These are phyloP conservation scores for Eremobia ochroleuca DNA, from an alignment of 2,888 invertebrate species.

Conservation along the genomic window DNA sequence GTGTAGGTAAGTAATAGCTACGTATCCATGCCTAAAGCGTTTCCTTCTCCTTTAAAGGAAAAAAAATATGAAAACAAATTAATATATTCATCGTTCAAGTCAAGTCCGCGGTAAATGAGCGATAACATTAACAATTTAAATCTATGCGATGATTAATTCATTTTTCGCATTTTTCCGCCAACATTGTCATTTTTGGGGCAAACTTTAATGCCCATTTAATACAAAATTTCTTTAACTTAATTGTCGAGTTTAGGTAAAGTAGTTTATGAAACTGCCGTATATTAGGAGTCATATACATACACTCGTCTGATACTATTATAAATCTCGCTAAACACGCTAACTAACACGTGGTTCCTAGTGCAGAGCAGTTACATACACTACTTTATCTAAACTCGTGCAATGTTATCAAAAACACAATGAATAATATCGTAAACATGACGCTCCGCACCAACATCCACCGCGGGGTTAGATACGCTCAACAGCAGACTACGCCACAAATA, in stretches of 20 bases:
- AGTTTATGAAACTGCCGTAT: not conserved
- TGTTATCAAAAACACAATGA: too few species aligned
- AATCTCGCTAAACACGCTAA: not conserved
- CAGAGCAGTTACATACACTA: too few species aligned
- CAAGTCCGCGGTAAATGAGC: slow-evolving; percentile 62
- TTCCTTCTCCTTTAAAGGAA: not conserved
- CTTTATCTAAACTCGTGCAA: too few species aligned
- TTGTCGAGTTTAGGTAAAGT: too few species aligned
- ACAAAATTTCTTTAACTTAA: not conserved
- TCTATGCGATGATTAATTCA: slow-evolving; percentile 41
- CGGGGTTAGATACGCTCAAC: too few species aligned
- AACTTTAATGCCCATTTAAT: not conserved
- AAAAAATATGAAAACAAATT: slow-evolving; percentile 4
- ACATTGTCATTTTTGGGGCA: not conserved
- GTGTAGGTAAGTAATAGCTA: too few species aligned
- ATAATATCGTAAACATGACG: too few species aligned
- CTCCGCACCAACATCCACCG: too few species aligned
- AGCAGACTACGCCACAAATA: too few species aligned
- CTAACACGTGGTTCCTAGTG: too few species aligned
- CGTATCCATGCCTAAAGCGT: too few species aligned
- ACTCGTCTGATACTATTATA: not conserved
- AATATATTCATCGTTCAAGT: slow-evolving; percentile 29
- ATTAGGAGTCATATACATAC: not conserved
- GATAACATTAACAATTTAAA: slow-evolving; percentile 71
- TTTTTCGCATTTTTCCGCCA: slow-evolving; percentile 14